Percentiles rank a stretch among this genome's conserved stretches.
Evolutionary conservation across 2,888 invertebrate genomes (phyloP).

Genomic region (Rotaria macrura): DNA sequence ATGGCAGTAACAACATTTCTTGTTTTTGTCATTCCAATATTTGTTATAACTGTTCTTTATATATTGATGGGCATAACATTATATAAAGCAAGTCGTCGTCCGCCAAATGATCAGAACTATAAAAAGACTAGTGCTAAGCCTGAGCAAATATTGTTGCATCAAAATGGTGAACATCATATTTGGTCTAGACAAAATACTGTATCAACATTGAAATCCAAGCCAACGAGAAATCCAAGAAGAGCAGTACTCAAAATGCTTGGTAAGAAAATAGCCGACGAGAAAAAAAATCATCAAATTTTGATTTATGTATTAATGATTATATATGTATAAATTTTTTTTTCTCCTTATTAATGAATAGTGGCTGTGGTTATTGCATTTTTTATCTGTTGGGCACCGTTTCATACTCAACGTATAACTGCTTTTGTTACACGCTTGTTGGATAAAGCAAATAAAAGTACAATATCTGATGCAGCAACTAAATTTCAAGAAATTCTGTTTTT

Average conservation of each 20-base stretch:
- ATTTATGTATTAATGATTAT: no score
- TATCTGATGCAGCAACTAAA: conserved; percentile 8
- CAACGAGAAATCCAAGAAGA: conserved; percentile 36
- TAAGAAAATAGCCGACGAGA: conserved; percentile 35
- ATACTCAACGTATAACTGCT: conserved; percentile 74
- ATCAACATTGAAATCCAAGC: neutral
- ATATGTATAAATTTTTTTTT: neutral
- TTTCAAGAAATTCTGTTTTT: conserved; percentile 20
- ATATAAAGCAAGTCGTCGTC: conserved; percentile 34
- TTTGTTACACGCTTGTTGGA: conserved; percentile 40
- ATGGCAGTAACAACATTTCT: conserved; percentile 69
- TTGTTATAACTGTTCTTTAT: conserved; percentile 67
- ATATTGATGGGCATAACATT: conserved; percentile 42
- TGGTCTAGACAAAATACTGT: neutral
- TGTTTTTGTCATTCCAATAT: conserved; percentile 67
- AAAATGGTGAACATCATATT: neutral
- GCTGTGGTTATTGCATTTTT: conserved; percentile 85
- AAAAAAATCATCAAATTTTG: no score
- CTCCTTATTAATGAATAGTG: conserved; percentile 55
- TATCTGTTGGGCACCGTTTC: conserved; percentile 82
- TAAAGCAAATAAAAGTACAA: conserved; percentile 5
- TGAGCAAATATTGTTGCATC: neutral
- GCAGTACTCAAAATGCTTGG: conserved; percentile 44
- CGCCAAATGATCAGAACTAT: neutral
- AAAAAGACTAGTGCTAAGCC: neutral